Conservation (phyloP, 2,888 invertebrate species). For the Hyles lineata region DNA sequence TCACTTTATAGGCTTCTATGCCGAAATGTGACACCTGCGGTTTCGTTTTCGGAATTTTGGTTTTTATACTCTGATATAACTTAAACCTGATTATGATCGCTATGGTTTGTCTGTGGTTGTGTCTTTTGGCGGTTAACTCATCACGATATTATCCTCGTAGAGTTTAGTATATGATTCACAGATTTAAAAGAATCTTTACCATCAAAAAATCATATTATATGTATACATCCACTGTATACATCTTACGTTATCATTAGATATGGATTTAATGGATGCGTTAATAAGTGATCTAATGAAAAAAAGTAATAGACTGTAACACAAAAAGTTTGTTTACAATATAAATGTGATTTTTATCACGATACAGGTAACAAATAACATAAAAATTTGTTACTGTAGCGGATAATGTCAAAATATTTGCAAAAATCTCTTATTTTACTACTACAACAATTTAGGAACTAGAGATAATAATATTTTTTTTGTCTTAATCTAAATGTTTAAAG, state of each 20-base stretch:
- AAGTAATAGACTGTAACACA: not conserved
- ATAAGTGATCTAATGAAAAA: not conserved
- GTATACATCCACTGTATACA: too few species aligned
- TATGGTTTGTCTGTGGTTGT: not conserved
- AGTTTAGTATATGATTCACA: too few species aligned
- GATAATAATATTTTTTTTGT: too few species aligned
- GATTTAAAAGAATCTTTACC: too few species aligned
- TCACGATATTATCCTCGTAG: not conserved
- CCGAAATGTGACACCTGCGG: constrained; percentile 61
- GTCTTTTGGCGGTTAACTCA: not conserved
- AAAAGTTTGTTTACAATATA: not conserved
- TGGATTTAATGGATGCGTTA: too few species aligned
- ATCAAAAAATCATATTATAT: too few species aligned
- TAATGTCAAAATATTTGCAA: too few species aligned
- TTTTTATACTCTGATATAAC: constrained; percentile 39
- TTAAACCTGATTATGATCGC: not conserved
- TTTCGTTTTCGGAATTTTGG: constrained; percentile 58
- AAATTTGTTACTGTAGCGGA: not conserved
- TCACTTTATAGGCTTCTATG: constrained; percentile 60
- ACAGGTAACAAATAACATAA: not conserved
- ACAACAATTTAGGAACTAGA: too few species aligned
- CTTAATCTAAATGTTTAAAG: too few species aligned
- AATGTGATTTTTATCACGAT: not conserved
- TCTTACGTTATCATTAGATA: too few species aligned
- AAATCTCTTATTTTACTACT: too few species aligned